phyloP scores from a whole-genome alignment of 2,113 vertebrate species.

The Peromyscus polionotus region DNA sequence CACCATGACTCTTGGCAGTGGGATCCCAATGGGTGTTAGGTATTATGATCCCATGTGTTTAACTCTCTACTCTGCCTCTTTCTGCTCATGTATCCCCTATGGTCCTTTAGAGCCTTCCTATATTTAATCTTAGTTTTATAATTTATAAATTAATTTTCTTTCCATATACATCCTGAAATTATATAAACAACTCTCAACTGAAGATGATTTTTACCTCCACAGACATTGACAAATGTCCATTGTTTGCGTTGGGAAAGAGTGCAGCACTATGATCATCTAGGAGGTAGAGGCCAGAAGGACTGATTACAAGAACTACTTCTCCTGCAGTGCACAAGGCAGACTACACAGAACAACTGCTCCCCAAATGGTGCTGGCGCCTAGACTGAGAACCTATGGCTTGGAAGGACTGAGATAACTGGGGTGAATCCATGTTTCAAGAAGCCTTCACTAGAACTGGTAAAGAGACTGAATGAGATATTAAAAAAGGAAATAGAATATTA shows the following conservation, averaged over 20 bases:
- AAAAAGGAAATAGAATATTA: background rate
- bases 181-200: background rate
- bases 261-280: background rate
- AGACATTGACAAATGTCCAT: background rate
- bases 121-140: background rate
- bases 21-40: background rate
- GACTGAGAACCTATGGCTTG: background rate
- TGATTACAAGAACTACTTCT: background rate
- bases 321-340: background rate
- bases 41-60: background rate
- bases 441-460: background rate
- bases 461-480: background rate
- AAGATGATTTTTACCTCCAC: background rate
- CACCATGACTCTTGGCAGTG: background rate
- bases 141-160: background rate
- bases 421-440: constrained; percentile 7
- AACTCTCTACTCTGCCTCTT: constrained; percentile 1
- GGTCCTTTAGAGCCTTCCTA: background rate
- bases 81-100: background rate
- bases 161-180: background rate
- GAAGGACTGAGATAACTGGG: constrained; percentile 31
- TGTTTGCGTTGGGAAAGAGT: background rate
- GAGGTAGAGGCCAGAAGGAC: background rate
- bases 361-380: background rate
- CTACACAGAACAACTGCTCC: background rate